phyloP scores from a whole-genome alignment of 2,797 vertebrate species.

The Ibycter americanus region DNA sequence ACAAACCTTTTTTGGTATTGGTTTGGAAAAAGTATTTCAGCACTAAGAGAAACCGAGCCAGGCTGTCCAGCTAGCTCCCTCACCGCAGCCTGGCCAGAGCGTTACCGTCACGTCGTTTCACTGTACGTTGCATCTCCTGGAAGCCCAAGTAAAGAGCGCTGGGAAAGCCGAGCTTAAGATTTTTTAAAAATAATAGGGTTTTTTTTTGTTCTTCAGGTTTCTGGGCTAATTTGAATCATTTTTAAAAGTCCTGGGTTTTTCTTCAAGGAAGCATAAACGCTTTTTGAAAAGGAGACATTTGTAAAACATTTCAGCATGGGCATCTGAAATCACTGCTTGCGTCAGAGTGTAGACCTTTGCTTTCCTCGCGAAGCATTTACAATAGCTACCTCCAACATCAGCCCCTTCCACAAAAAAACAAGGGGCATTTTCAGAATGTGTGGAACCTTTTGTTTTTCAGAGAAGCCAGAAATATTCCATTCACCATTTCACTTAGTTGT shows the following conservation, averaged over 20 bases:
- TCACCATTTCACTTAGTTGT: not conserved
- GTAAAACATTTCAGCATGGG: not conserved
- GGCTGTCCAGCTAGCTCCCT: not conserved
- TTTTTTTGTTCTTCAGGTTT: not conserved
- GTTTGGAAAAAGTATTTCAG: conserved; percentile 41
- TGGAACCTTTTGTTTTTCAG: not conserved
- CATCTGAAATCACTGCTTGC: not conserved
- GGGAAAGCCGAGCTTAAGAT: not conserved
- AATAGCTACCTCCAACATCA: not conserved
- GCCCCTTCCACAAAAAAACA: not conserved
- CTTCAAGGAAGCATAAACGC: not conserved
- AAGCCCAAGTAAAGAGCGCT: not conserved
- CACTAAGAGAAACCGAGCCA: not conserved
- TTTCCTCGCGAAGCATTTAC: not conserved
- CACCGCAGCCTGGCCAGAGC: not conserved
- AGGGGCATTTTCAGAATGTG: not conserved
- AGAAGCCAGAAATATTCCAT: not conserved
- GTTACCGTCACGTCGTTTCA: fast-evolving
- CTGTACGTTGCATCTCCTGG: fast-evolving
- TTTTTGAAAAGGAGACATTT: not conserved
- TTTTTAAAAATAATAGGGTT: not conserved
- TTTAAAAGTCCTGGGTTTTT: not conserved
- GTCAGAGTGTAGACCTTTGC: not conserved
- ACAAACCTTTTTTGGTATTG: conserved; percentile 65
- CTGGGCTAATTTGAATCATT: not conserved